Conservation (phyloP, 2,888 invertebrate genomes). For the Scaptomyza caliginosa region DNA sequence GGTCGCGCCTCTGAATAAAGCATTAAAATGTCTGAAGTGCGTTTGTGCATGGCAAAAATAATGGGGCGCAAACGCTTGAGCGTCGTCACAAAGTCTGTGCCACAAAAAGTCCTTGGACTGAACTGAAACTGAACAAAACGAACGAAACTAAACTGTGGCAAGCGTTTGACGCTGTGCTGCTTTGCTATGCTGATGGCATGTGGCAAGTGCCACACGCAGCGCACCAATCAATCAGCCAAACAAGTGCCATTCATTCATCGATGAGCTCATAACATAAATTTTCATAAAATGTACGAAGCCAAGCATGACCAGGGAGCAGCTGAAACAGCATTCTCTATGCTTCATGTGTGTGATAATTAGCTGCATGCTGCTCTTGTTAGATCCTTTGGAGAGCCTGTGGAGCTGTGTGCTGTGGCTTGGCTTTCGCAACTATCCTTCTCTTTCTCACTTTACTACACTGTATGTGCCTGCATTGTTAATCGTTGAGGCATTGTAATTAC, state of each 20-base stretch:
- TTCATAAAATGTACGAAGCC: conserved; percentile 55
- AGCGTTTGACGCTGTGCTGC: background rate
- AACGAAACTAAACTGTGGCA: conserved; percentile 15
- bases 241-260: conserved; percentile 49
- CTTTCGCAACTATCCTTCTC: background rate
- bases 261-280: conserved; percentile 75
- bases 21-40: conserved; percentile 62
- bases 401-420: conserved; percentile 47
- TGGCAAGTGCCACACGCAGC: conserved; percentile 60
- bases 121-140: conserved; percentile 1
- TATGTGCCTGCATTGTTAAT: conserved; percentile 77
- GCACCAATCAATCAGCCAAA: conserved; percentile 67
- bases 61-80: conserved; percentile 57
- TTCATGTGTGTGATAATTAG: conserved; percentile 70
- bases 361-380: conserved; percentile 65
- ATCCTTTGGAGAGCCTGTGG: conserved; percentile 3
- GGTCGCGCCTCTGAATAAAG: conserved; percentile 51
- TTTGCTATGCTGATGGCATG: background rate
- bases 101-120: conserved; percentile 48
- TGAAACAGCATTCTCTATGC: background rate
- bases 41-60: conserved; percentile 75
- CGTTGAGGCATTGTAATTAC: conserved; percentile 77
- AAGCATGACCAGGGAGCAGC: background rate
- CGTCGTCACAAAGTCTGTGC: conserved; percentile 71
- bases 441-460: too few species aligned